Conservation (phyloP, 1,140 invertebrate species). For the Streblospio benedicti region DNA sequence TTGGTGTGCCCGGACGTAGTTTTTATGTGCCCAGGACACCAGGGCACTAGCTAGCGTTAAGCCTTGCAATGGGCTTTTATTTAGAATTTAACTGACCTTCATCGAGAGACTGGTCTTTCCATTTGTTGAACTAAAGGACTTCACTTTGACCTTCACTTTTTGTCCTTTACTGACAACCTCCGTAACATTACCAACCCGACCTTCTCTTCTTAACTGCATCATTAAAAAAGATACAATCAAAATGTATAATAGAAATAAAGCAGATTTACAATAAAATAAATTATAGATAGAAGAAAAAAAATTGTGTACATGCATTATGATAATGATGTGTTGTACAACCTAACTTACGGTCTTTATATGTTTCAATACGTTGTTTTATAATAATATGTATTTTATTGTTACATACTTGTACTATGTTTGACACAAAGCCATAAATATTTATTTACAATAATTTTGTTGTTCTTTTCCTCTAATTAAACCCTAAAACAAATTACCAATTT, state of each 20-base stretch:
- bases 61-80: too few relatives aligned
- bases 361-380: too few relatives aligned
- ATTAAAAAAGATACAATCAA: constrained; percentile 10
- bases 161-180: constrained; percentile 88
- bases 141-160: constrained; percentile 70
- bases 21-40: too few relatives aligned
- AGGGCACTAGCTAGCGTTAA: too few relatives aligned
- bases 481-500: neutral
- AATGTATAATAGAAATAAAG: neutral
- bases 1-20: too few relatives aligned
- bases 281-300: too few relatives aligned
- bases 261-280: neutral
- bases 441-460: neutral
- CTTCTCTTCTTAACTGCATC: constrained; percentile 67
- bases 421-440: neutral
- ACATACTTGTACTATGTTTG: too few relatives aligned
- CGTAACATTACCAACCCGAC: constrained; percentile 83
- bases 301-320: too few relatives aligned
- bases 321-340: too few relatives aligned
- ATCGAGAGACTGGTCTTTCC: constrained; percentile 94
- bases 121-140: constrained; percentile 64
- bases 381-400: too few relatives aligned
- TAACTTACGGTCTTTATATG: too few relatives aligned
- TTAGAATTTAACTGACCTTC: constrained; percentile 62
- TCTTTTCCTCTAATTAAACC: neutral